Evolutionary conservation across 2,888 invertebrate species (phyloP).

Genomic region (Invenusta paracnida): DNA sequence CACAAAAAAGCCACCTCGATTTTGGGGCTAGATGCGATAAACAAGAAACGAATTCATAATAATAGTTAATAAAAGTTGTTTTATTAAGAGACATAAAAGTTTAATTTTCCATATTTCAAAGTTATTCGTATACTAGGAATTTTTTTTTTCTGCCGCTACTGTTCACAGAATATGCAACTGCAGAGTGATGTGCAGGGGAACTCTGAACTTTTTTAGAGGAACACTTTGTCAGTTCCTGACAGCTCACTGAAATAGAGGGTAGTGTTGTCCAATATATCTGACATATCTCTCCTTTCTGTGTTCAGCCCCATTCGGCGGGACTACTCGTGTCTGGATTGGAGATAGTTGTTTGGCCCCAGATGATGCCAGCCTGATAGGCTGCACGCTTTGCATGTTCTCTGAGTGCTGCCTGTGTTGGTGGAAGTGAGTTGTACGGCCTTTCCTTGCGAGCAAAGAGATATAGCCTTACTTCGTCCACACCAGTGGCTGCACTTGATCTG

Average conservation of each 20-base stretch:
- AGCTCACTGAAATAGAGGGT: slow-evolving; percentile 45
- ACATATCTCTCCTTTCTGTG: slow-evolving; percentile 42
- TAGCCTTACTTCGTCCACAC: slow-evolving; percentile 46
- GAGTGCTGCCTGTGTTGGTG: slow-evolving; percentile 44
- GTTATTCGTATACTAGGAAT: background rate
- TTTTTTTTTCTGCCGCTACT: background rate
- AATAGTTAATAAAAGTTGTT: background rate
- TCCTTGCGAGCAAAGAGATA: slow-evolving; percentile 48
- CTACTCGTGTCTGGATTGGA: background rate
- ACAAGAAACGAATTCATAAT: background rate
- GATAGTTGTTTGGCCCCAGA: slow-evolving; percentile 1
- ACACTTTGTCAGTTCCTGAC: slow-evolving; percentile 47
- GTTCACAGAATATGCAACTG: slow-evolving; percentile 11
- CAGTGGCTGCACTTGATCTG: slow-evolving; percentile 44
- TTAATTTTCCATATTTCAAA: background rate
- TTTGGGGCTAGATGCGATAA: background rate
- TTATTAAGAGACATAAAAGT: background rate
- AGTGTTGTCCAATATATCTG: slow-evolving; percentile 45
- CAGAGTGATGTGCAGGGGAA: slow-evolving; percentile 42
- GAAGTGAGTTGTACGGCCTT: slow-evolving; percentile 47
- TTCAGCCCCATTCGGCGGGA: background rate
- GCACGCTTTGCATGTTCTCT: background rate
- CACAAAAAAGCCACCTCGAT: too few relatives aligned
- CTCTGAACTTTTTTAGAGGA: slow-evolving; percentile 42
- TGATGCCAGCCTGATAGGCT: slow-evolving; percentile 9